phyloP scores from a whole-genome alignment of 2,888 invertebrate genomes.

The Drosophila merina region DNA sequence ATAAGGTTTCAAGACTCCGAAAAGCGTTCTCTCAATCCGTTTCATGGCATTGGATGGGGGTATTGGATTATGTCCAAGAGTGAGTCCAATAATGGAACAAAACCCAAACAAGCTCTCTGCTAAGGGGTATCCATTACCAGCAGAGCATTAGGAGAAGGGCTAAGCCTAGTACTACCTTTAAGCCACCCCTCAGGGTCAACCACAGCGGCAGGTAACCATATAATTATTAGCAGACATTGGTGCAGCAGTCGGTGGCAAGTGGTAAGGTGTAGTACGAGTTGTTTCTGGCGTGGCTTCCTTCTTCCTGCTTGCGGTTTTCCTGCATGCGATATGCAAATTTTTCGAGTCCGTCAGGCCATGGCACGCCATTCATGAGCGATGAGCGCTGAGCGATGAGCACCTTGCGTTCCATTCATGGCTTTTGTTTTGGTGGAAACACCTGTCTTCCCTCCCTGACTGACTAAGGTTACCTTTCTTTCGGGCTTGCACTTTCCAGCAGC shows the following conservation, averaged over 20 bases:
- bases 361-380: slow-evolving; percentile 39
- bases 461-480: slow-evolving; percentile 49
- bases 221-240: slow-evolving; percentile 21
- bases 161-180: not conserved
- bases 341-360: slow-evolving; percentile 17
- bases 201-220: slow-evolving; percentile 30
- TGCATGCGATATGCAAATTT: slow-evolving; percentile 74
- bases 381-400: slow-evolving; percentile 13
- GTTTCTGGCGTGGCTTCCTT: slow-evolving; percentile 39
- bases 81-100: too few relatives aligned
- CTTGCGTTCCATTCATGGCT: slow-evolving; percentile 46
- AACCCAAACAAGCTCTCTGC: slow-evolving; percentile 3
- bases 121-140: not conserved
- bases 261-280: slow-evolving; percentile 20
- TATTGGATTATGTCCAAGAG: slow-evolving; percentile 46
- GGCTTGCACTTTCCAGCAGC: slow-evolving; percentile 58
- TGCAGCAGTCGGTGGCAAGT: slow-evolving; percentile 2
- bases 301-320: slow-evolving; percentile 67
- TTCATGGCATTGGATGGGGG: slow-evolving; percentile 63
- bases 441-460: slow-evolving; percentile 19
- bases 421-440: slow-evolving; percentile 22
- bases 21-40: slow-evolving; percentile 26
- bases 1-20: slow-evolving; percentile 50
- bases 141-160: slow-evolving; percentile 16
- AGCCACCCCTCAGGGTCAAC: slow-evolving; percentile 26